phyloP scores from a whole-genome alignment of 1,140 invertebrate species.

The Probaryconus sp. region DNA sequence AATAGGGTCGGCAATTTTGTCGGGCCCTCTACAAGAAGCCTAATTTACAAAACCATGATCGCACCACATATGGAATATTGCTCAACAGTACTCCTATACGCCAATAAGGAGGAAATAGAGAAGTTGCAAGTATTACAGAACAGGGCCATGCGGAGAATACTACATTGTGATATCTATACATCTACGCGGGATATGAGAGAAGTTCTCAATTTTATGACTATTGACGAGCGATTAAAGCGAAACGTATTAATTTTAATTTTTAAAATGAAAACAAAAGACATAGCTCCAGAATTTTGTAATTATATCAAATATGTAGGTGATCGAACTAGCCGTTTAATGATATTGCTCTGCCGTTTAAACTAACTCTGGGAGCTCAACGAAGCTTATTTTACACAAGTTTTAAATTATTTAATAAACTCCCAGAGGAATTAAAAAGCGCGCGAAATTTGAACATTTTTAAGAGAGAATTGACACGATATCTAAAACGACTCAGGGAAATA shows the following conservation, averaged over 20 bases:
- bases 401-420: conserved; percentile 27
- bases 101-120: neutral
- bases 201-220: conserved; percentile 8
- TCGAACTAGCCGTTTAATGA: neutral
- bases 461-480: too few species aligned
- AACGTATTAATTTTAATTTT: conserved; percentile 12
- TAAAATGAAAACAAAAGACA: conserved; percentile 7
- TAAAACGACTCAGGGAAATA: too few species aligned
- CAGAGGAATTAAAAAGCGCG: too few species aligned
- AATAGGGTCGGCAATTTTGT: too few species aligned
- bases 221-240: conserved; percentile 9
- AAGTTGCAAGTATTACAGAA: too few species aligned
- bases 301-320: conserved; percentile 4
- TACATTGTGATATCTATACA: too few species aligned
- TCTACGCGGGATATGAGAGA: too few species aligned
- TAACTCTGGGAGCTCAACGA: neutral
- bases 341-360: conserved; percentile 4
- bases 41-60: too few species aligned
- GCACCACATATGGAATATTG: conserved; percentile 3
- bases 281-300: conserved; percentile 11
- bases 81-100: neutral
- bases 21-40: too few species aligned
- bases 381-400: conserved; percentile 25
- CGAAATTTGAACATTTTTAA: too few species aligned
- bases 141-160: too few species aligned